Evolutionary conservation across 2,797 vertebrate genomes (phyloP), one percentile per base, ranked within the genome.

Genomic region (Potorous gilbertii): DNA sequence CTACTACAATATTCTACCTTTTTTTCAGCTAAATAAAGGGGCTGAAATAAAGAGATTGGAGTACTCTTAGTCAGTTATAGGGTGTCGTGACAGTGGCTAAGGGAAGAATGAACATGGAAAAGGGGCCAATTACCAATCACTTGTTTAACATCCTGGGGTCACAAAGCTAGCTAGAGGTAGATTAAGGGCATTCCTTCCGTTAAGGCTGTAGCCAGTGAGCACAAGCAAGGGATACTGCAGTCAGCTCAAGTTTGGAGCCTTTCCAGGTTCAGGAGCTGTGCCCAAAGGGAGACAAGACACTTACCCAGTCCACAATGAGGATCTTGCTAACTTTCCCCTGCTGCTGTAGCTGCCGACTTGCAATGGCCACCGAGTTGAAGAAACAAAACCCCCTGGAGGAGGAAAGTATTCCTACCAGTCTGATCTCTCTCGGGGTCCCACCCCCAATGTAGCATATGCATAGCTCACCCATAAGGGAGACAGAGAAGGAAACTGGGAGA

Each of bases 241-340:
- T 81, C n/a, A 46, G n/a, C 0, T 2, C 91, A 52, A 87, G 46
- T 46, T 74, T 18, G 0, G 89, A 56, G 54, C 87, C 24, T 29
- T 56, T 52, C 10, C 4, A 54, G 9, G 21, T 16, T 12, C 14
- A 0, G 13, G 55, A 31, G 93, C 9, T 62, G 0, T 0, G 89
- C 27, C 46, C 66, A 1, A 34, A 24, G 31, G 40, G 81, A 55
- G 29, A 24, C 1, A 28, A 56, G 3, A 57, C 93, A 97, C 99
- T 99, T 97, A 99, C 99, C 99, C 99, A 99, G 98, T 99, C 99
- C 54, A 99, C 99, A 0, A 99, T 99, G 97, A 99, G 99, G 98
- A 99, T 99, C 98, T 99, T 99, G 98, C 98, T 98, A 98, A 99
- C 99, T 0, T 99, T 99, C 98, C 99, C 99, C 90, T 99, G 99